phyloP scores from a whole-genome alignment of 1,140 invertebrate species.

The Sycophaga agraensis region DNA sequence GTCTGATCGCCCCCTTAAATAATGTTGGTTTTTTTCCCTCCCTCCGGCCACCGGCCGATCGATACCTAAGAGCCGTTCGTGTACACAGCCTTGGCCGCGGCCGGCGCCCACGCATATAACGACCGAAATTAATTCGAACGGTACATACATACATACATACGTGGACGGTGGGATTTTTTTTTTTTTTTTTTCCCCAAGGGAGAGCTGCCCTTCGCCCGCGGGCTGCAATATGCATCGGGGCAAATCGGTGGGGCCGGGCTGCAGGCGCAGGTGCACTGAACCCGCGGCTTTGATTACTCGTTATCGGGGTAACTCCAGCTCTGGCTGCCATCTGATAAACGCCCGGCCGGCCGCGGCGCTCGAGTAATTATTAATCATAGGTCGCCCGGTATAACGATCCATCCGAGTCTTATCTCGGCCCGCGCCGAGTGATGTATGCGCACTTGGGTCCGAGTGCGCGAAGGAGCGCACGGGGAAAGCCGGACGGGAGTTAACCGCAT shows the following conservation, averaged over 20 bases:
- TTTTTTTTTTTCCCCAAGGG: no score
- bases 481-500: no score
- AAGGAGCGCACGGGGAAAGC: no score
- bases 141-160: constrained; percentile 11
- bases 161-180: no score
- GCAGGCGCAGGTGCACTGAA: neutral
- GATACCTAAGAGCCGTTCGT: constrained; percentile 19
- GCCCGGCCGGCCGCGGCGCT: constrained; percentile 51
- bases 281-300: constrained; percentile 51
- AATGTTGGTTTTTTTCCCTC: constrained; percentile 22
- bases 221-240: constrained; percentile 18
- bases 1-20: constrained; percentile 20
- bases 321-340: constrained; percentile 24
- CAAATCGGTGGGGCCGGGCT: neutral
- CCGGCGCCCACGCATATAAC: neutral
- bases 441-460: constrained; percentile 33
- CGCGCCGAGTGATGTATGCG: constrained; percentile 52
- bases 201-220: no score
- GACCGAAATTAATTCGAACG: constrained; percentile 25
- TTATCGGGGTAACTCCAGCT: constrained; percentile 53
- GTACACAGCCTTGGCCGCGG: neutral
- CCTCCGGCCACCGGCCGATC: neutral
- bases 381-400: constrained; percentile 54
- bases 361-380: constrained; percentile 60
- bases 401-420: constrained; percentile 54